Percentiles rank a stretch among this genome's conserved stretches.
Conservation (phyloP, 2,113 vertebrate genomes). For the Hypocryptadius cinnamomeus region DNA sequence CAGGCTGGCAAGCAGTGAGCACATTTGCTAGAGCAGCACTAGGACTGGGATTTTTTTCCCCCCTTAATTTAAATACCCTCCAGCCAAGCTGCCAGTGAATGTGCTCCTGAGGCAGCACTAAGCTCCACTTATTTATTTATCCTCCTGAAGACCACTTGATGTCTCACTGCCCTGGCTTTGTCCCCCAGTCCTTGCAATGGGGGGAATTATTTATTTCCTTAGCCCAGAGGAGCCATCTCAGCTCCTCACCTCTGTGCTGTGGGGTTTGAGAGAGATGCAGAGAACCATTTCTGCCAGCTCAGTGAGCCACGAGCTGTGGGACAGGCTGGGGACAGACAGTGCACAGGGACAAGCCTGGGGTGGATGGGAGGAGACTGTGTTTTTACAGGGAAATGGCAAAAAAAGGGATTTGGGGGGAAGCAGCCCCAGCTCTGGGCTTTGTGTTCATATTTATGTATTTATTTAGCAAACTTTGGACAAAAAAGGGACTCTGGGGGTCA, state of each 20-base stretch:
- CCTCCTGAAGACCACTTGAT: conserved; percentile 7
- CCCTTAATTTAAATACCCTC: conserved; percentile 32
- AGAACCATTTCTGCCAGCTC: background rate
- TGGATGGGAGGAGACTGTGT: background rate
- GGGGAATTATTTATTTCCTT: conserved; percentile 66
- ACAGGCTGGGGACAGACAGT: background rate
- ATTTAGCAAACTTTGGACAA: conserved; percentile 30
- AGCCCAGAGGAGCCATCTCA: background rate
- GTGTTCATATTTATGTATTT: conserved; percentile 56
- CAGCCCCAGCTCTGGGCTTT: background rate
- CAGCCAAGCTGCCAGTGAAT: conserved; percentile 5
- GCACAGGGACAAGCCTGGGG: background rate
- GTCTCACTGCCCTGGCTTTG: background rate
- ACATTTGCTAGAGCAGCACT: background rate
- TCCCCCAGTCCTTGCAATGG: background rate
- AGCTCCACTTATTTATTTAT: conserved; percentile 57
- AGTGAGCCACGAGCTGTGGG: background rate
- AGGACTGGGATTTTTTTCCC: background rate
- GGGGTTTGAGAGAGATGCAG: background rate
- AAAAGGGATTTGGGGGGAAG: background rate
- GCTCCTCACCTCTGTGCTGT: background rate
- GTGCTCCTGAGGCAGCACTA: background rate
- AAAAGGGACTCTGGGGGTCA: background rate
- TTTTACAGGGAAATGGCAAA: background rate
- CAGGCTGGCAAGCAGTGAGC: background rate